phyloP scores from a whole-genome alignment of 92 coral and sea anemone genomes.

The Porites divaricata region DNA sequence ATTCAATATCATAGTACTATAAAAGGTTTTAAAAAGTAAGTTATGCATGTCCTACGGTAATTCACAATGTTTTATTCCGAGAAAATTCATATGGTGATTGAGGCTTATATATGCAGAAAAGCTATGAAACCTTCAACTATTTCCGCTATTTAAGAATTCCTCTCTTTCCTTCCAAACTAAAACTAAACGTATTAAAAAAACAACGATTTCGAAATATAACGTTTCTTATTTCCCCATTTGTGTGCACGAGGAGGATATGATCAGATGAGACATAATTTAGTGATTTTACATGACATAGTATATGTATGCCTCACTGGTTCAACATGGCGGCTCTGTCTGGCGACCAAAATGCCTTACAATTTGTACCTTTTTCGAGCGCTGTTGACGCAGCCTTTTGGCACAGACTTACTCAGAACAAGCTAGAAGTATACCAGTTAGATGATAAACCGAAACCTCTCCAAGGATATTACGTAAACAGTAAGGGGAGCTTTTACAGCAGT shows the following conservation, averaged over 20 bases:
- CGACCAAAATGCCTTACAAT: slow-evolving; percentile 60
- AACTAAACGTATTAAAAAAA: too few species aligned
- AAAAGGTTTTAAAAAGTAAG: too few species aligned
- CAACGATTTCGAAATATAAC: neutral
- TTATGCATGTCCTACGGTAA: too few species aligned
- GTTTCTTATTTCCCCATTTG: too few species aligned
- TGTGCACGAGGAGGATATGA: neutral
- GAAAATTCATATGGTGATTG: neutral
- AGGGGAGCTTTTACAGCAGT: slow-evolving; percentile 33
- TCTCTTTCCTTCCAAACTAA: neutral
- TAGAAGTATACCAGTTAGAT: slow-evolving; percentile 93
- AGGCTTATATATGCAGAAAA: too few species aligned
- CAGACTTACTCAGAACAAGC: slow-evolving; percentile 85
- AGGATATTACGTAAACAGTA: slow-evolving; percentile 93
- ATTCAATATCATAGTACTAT: neutral
- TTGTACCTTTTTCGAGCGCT: slow-evolving; percentile 97
- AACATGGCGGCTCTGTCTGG: slow-evolving; percentile 34
- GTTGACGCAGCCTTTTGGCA: slow-evolving; percentile 99
- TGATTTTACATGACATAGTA: slow-evolving; percentile 2
- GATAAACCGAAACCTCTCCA: slow-evolving; percentile 81
- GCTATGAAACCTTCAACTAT: neutral
- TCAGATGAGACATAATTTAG: neutral
- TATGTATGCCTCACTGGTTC: neutral
- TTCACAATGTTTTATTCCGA: neutral
- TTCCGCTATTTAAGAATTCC: neutral